These are phyloP conservation scores for Rhagoletis pomonella DNA, from an alignment of 1,140 invertebrate genomes.

Conservation along the genomic window DNA sequence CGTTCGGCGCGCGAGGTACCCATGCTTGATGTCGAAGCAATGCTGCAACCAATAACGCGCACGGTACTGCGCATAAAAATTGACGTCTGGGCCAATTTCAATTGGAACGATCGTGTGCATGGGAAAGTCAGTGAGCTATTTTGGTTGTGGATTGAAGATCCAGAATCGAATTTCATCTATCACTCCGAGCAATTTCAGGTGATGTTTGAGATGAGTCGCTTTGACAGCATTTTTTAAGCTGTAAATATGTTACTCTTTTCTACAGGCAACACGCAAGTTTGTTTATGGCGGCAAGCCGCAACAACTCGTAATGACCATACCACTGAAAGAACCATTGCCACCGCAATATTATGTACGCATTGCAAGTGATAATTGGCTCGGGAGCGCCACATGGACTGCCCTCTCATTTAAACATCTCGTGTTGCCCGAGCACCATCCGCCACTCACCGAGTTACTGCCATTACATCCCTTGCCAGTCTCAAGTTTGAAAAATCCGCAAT, in stretches of 20 bases:
- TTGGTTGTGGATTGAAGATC: conserved; percentile 99
- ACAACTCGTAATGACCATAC: conserved; percentile 96
- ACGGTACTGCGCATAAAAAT: conserved; percentile 92
- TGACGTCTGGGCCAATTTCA: conserved; percentile 88
- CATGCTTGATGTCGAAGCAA: conserved; percentile 86
- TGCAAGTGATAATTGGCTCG: conserved; percentile 94
- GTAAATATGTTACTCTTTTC: not conserved
- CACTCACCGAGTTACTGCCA: conserved; percentile 94
- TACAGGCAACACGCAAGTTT: conserved; percentile 87
- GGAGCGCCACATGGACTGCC: conserved; percentile 83
- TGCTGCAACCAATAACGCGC: conserved; percentile 95
- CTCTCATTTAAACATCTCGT: conserved; percentile 93
- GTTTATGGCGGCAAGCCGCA: conserved; percentile 83
- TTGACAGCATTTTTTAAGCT: not conserved
- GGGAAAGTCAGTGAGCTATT: conserved; percentile 92
- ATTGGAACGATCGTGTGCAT: conserved; percentile 93
- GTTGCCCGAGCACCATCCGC: conserved; percentile 93
- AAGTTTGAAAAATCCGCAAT: conserved; percentile 85
- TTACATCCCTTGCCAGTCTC: conserved; percentile 92
- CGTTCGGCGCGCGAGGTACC: conserved; percentile 92
- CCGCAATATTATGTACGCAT: conserved; percentile 93
- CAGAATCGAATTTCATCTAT: conserved; percentile 94
- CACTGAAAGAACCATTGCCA: conserved; percentile 92
- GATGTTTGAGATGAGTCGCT: not conserved
- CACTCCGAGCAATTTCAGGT: conserved; percentile 94